Evolutionary conservation across 2,797 vertebrate species (phyloP).

Genomic region (Pachyuromys duprasi): DNA sequence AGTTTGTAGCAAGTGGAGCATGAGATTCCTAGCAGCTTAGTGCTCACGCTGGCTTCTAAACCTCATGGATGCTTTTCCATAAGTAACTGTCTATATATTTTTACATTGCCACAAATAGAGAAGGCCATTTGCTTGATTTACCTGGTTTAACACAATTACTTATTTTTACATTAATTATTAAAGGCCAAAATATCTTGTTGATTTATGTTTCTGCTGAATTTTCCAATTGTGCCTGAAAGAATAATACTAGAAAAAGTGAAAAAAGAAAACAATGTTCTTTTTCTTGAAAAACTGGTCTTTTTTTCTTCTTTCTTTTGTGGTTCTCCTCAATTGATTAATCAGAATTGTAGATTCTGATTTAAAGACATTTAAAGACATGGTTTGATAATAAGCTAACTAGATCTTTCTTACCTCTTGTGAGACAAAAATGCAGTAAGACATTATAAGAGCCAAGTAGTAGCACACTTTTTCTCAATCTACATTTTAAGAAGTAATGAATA

Average conservation of each 20-base stretch:
- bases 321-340: not conserved
- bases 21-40: not conserved
- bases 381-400: not conserved
- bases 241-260: not conserved
- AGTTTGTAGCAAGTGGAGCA: not conserved
- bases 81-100: constrained; percentile 2
- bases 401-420: not conserved
- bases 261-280: not conserved
- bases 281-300: not conserved
- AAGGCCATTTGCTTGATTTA: not conserved
- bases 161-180: constrained; percentile 19
- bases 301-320: not conserved
- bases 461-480: not conserved
- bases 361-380: not conserved
- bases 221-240: not conserved
- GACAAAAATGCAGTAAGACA: not conserved
- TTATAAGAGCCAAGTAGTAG: not conserved
- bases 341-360: not conserved
- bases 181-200: not conserved
- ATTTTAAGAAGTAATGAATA: not conserved
- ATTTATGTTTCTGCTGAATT: not conserved
- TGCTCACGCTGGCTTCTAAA: not conserved
- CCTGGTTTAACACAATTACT: not conserved
- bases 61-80: not conserved
- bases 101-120: not conserved